These are phyloP conservation scores for Amphimallon solstitiale DNA, from an alignment of 2,888 invertebrate genomes.

Conservation along the genomic window DNA sequence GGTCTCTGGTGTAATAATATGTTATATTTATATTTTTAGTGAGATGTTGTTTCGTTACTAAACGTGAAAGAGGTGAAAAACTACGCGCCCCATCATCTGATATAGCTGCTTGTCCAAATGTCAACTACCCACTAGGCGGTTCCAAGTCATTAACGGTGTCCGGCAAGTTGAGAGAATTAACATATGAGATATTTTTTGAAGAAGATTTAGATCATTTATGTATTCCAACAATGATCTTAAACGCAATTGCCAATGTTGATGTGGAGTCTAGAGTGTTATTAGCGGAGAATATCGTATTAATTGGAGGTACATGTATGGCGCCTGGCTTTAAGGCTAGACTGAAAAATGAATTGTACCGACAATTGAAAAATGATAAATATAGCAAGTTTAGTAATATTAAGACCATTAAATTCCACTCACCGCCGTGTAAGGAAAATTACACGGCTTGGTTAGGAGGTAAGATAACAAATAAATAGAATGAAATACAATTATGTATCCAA, in stretches of 20 bases:
- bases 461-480: constrained; percentile 5
- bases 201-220: constrained; percentile 85
- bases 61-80: constrained; percentile 73
- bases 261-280: constrained; percentile 82
- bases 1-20: too few species aligned
- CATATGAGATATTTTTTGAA: constrained; percentile 87
- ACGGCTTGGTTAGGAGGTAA: constrained; percentile 87
- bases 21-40: constrained; percentile 63
- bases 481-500: too few species aligned
- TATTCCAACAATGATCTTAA: constrained; percentile 85
- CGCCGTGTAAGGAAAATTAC: constrained; percentile 84
- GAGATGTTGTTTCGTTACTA: constrained; percentile 89
- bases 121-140: constrained; percentile 75
- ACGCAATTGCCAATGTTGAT: constrained; percentile 84
- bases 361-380: constrained; percentile 73
- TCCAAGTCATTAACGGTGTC: constrained; percentile 72
- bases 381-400: constrained; percentile 69
- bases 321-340: constrained; percentile 86
- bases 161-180: constrained; percentile 79
- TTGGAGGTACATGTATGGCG: constrained; percentile 87
- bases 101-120: constrained; percentile 68
- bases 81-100: constrained; percentile 63
- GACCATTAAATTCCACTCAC: constrained; percentile 81
- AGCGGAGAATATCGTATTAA: constrained; percentile 84
- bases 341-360: constrained; percentile 76